Base-by-base conservation (phyloP, 2,797 vertebrate genomes). In the Valencia hispanica region DNA sequence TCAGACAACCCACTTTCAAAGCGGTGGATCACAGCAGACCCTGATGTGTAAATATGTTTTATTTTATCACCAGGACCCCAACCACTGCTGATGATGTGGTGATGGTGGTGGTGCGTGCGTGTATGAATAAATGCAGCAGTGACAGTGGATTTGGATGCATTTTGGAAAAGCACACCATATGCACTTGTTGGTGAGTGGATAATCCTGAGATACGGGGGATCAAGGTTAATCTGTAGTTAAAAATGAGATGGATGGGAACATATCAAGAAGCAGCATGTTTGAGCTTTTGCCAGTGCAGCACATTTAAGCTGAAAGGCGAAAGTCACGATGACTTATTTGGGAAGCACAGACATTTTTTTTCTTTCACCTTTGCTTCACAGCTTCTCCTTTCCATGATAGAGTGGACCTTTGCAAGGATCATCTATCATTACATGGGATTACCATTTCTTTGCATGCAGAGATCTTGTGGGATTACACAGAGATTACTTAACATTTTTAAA, bases 151-250 rank as follows among this genome's bases (percentile, higher is more conserved):
- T 82, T 88, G 88, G 87, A 84, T 89, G 87, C 79, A 80, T 90
- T 88, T 91, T 72, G 55, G 85, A 87, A 85, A 92, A 91, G 86
- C 87, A 85, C 86, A 86, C 87, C 92, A 92, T 93, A 94, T 94
- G 91, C 88, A 94, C 89, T 92, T 88, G 88, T 92, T 91, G 91
- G 79, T 81, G 91, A 92, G 86, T 92, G 88, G 89, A 93, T 95
- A 93, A 95, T 95, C 93, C 91, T 50, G 66, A 90, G 87, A 93
- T 92, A 91, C 85, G 86, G 81, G 4, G 93, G 93, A 94, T 95
- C 93, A 88, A 90, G 92, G 91, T 94, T 95, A 95, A 95, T 95
- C 94, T 92, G 93, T 91, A n/a, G 86, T 91, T 91, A 93, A 91
- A 90, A 92, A 92, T 88, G 86, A 93, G 88, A 92, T 85, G 79